Base-by-base conservation (phyloP, 2,888 invertebrate species). In the Melitaea athalia region DNA sequence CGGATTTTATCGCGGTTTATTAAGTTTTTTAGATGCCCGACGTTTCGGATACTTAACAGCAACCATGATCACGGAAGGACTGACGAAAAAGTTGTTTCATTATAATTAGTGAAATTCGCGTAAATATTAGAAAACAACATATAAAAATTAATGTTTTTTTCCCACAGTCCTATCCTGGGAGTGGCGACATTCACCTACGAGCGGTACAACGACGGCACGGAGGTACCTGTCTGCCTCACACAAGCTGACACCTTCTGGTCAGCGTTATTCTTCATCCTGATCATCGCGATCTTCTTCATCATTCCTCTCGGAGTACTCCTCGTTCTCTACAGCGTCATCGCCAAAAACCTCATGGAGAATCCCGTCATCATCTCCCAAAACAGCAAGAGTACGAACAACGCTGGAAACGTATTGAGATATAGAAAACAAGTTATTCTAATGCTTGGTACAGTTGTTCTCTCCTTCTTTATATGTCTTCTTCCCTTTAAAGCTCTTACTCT, bases 401-500 rank as follows among this genome's bases (percentile, higher is more conserved):
- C 85, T 0, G 92, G 92, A 47, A 95, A 94, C 79, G 94, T 95
- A 64, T 85, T 96, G 5, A 94, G 96, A 76, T 96, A 96, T 81
- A 94, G 96, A 64, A 96, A 96, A 78, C 96, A 96, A 92, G 95
- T 98, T 38, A 97, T 98, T 52, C 90, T 97, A 64, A 98, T 98
- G 98, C 89, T 98, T 45, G 97, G 96, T 8, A 96, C 97, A 0
- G 98, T 98, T 0, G 98, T 98, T 0, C 85, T 97, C 42, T 97
- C 97, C 62, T 99, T 98, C 89, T 98, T 99, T 86, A 89, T 98
- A 64, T 98, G 98, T 81, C 93, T 98, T 55, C 88, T 98, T 70
- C 98, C 98, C 0, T 98, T 98, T 85, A 95, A 97, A 73, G 96
- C 98, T 3, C 93, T 98, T 57, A 97, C 96, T 0, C 89, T 98